phyloP scores from a whole-genome alignment of 2,113 vertebrate species.

The Charadrius vociferus region DNA sequence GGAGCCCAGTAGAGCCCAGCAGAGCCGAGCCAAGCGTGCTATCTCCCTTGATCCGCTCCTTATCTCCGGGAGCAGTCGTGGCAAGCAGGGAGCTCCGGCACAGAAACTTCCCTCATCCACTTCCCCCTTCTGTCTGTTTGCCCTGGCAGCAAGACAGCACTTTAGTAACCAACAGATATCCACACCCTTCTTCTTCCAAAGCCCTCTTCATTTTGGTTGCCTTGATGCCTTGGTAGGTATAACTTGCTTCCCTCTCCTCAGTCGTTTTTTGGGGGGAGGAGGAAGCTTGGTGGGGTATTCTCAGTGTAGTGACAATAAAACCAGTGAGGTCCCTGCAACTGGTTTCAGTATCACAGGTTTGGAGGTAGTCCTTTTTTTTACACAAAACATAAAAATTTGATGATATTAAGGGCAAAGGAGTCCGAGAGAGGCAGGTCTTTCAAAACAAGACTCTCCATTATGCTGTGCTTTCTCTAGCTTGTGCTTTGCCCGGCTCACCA shows the following conservation, averaged over 20 bases:
- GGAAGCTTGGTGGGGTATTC: background rate
- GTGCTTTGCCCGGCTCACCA: background rate
- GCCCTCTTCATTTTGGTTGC: background rate
- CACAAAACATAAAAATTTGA: background rate
- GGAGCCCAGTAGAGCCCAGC: background rate
- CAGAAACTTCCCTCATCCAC: constrained; percentile 16
- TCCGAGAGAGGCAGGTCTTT: background rate
- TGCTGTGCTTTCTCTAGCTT: background rate
- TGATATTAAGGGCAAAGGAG: background rate
- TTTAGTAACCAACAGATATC: background rate
- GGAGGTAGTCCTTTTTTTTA: background rate
- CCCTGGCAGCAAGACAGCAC: constrained; percentile 7
- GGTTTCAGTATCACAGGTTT: background rate
- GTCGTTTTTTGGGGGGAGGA: fast-evolving
- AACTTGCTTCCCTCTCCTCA: background rate
- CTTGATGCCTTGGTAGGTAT: background rate
- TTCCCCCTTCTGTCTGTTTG: constrained; percentile 52
- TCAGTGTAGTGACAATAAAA: background rate
- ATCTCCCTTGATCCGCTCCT: constrained; percentile 8
- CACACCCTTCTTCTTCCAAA: background rate
- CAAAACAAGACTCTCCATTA: background rate
- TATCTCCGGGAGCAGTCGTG: constrained; percentile 11
- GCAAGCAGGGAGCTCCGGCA: background rate
- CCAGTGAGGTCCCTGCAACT: background rate
- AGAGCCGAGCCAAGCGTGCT: background rate